These are phyloP conservation scores for Tipula lateralis DNA, from an alignment of 2,888 invertebrate genomes.

Conservation along the genomic window DNA sequence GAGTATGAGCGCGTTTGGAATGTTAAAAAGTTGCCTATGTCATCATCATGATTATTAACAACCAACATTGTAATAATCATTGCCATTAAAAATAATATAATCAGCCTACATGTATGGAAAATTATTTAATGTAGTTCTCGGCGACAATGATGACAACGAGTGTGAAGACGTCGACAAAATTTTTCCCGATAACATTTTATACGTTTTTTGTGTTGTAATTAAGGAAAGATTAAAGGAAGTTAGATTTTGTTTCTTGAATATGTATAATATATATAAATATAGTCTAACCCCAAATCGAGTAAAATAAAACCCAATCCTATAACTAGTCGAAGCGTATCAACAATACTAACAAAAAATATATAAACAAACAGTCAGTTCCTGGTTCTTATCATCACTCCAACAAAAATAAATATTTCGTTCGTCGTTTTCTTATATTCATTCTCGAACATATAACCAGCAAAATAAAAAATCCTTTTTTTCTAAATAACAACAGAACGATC, in stretches of 20 bases:
- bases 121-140: neutral
- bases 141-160: neutral
- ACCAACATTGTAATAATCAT: neutral
- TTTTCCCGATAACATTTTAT: neutral
- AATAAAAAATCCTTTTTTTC: neutral
- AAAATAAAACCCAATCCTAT: neutral
- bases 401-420: neutral
- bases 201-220: neutral
- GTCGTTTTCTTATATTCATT: neutral
- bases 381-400: neutral
- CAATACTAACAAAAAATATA: neutral
- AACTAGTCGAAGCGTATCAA: neutral
- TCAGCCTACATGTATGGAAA: neutral
- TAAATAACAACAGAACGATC: neutral
- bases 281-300: too few relatives aligned
- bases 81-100: conserved; percentile 4
- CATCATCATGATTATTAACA: conserved; percentile 4
- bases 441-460: neutral
- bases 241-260: neutral
- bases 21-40: neutral
- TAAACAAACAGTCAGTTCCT: neutral
- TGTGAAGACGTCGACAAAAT: neutral
- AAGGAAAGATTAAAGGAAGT: neutral
- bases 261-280: too few relatives aligned
- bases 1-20: neutral